Conservation (phyloP, 2,888 invertebrate species). For the Cremastinae sp. region DNA sequence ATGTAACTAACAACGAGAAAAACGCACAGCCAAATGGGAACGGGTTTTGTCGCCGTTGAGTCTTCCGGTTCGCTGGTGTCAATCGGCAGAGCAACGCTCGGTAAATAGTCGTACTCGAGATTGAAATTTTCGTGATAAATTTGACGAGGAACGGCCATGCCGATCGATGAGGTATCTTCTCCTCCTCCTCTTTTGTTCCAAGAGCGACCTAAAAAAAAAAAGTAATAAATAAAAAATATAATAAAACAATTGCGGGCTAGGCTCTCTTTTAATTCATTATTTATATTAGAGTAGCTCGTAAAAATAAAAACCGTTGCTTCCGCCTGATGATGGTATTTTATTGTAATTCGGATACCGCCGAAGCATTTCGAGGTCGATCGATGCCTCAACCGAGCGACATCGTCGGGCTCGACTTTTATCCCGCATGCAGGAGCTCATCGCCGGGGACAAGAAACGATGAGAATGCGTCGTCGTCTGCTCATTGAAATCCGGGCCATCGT, state of each 20-base stretch:
- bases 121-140: constrained; percentile 84
- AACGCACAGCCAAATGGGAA: constrained; percentile 94
- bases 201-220: constrained; percentile 64
- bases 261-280: no score
- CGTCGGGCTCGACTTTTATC: constrained; percentile 61
- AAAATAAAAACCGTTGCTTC: no score
- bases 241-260: no score
- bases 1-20: constrained; percentile 94
- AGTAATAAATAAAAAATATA: neutral
- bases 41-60: constrained; percentile 83
- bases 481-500: constrained; percentile 69
- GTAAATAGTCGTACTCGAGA: constrained; percentile 82
- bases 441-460: constrained; percentile 35
- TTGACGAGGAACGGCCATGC: constrained; percentile 84
- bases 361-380: constrained; percentile 51
- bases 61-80: constrained; percentile 64
- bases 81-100: constrained; percentile 80
- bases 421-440: constrained; percentile 46
- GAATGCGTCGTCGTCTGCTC: no score
- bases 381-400: constrained; percentile 71
- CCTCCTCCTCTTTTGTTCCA: constrained; percentile 74
- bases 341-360: constrained; percentile 60
- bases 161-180: constrained; percentile 86
- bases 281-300: no score
- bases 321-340: no score